Evolutionary conservation across 2,888 invertebrate species (phyloP), one percentile per base, ranked within the genome.

Genomic region (Phyllotreta cruciferae): DNA sequence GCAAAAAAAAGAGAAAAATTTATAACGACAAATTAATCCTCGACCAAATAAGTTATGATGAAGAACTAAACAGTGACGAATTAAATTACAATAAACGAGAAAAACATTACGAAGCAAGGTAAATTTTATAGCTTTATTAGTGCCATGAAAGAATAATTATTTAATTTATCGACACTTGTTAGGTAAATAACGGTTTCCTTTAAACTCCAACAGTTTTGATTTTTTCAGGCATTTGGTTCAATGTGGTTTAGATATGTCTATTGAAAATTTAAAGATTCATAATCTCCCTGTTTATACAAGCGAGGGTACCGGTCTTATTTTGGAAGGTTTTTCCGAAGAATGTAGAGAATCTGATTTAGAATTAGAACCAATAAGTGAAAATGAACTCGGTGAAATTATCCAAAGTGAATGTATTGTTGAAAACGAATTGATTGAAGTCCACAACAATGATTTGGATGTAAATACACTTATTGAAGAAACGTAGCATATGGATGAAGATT

Each of bases 11-110:
- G 9, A 61, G 61, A 6, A 50, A 39, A 9, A 37, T 53, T n/a
- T 41, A 55, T 42, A 63, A 45, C 45, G 41, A 63, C 1, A 57
- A 38, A 37, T 55, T 67, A 9, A 67, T 67, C 37, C 37, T 67
- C 7, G 63, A 56, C 11, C 53, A 60, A 14, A 13, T 63, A 6
- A 62, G 63, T 41, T 63, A 61, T 14, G 6, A 52, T 1, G 24
- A 36, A 2, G 35, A 11, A n/a, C n/a, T n/a, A 13, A 41, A 11
- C 4, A 35, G n/a, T 35, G 13, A 7, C 7, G 9, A 5, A 53
- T 24, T 14, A 47, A 47, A 35, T 6, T 36, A 34, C 6, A 34
- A 10, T 14, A 13, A 38, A 7, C 2, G 9, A 52, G 8, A 11
- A 10, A 36, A 36, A 52, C 4, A 37, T 6, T 38, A 52, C n/a